Percentiles rank a stretch among this genome's conserved stretches.
These are phyloP conservation scores for Pachyuromys duprasi DNA, from an alignment of 2,797 vertebrate species.

Conservation along the genomic window DNA sequence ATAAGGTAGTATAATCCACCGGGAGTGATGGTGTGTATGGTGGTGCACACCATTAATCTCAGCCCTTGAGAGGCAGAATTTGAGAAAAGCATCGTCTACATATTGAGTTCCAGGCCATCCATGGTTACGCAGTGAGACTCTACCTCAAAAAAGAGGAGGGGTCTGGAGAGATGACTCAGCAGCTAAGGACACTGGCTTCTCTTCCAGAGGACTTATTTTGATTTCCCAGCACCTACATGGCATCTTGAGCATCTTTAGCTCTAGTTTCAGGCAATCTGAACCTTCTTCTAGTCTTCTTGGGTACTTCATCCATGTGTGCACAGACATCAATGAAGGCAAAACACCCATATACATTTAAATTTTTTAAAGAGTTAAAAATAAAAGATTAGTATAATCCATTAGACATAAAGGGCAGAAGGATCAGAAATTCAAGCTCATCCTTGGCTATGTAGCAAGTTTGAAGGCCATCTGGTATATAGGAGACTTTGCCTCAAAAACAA, in stretches of 20 bases:
- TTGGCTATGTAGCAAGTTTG: neutral
- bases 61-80: neutral
- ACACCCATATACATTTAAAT: neutral
- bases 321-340: neutral
- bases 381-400: neutral
- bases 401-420: neutral
- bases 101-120: neutral
- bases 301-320: neutral
- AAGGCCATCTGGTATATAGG: neutral
- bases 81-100: neutral
- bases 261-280: neutral
- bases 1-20: neutral
- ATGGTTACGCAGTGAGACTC: neutral
- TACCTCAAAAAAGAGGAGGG: neutral
- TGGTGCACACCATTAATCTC: neutral
- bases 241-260: neutral
- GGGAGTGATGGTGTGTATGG: neutral
- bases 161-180: neutral
- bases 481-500: too few relatives aligned
- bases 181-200: neutral
- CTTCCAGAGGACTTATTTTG: neutral
- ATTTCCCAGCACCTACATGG: neutral
- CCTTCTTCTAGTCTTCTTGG: neutral
- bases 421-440: neutral
- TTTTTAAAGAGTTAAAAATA: neutral